Base-by-base conservation (phyloP, 2,888 invertebrate genomes). In the Dryadula phaetusa region DNA sequence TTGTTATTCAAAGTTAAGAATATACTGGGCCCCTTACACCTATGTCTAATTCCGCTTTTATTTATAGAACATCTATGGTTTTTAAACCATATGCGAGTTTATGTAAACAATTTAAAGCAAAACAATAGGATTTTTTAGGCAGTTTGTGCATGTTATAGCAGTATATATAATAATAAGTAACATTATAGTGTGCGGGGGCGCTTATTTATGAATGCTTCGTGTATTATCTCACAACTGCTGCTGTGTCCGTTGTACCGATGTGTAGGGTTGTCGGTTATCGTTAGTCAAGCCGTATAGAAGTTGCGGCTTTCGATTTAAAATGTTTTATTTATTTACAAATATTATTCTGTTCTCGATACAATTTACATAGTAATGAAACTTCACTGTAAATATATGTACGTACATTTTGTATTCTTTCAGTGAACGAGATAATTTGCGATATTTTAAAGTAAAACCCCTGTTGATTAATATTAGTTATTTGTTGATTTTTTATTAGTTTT, bases 181-280 rank as follows among this genome's bases (percentile, higher is more conserved):
- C 22, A 49, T 49, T 28, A 58, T 5, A 42, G 60, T 69, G 66
- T 71, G 69, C 63, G 66, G 61, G 68, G 68, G 54, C 63, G 58
- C 56, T 73, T 66, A 67, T 65, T 66, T 53, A 64, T 71, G 71
- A 69, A 74, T 70, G 74, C 66, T 58, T 68, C 68, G 61, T 71
- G 62, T 71, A 72, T 72, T 72, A 74, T 73, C 69, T 62, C 52
- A 66, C 71, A 66, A 70, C 70, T 67, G 67, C 60, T 69, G 60
- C 71, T 72, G 68, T 56, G 68, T 68, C 70, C 62, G 64, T 64
- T 70, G 72, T 65, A 61, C 66, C 42, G 49, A 65, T 16, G 53
- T 44, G 32, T 54, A 72, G 72, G 72, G 72, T 8, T 70, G 66
- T 22, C 67, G 16, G 14, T 22, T 58, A 12, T 22, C 10, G 22